A percentile compares a stretch with the other conserved stretches of the same genome.
These are phyloP conservation scores for Drosophila nannoptera DNA, from an alignment of 1,140 invertebrate species.

Conservation along the genomic window DNA sequence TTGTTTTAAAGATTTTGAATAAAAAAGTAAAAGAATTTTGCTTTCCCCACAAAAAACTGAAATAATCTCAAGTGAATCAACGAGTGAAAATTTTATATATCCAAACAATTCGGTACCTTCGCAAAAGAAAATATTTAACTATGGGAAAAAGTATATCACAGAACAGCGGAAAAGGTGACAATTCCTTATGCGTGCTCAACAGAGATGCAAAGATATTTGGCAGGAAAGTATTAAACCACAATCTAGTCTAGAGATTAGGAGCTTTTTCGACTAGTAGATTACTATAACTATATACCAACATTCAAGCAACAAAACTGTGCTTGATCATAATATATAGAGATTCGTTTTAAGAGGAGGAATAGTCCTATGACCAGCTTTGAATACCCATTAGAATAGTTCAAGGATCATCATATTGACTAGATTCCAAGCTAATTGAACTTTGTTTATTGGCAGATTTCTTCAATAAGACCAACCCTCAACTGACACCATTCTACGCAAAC, in stretches of 20 bases:
- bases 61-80: conserved; percentile 15
- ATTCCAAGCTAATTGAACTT: conserved; percentile 16
- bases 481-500: too few species aligned
- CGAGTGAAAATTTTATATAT: conserved; percentile 23
- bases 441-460: not conserved
- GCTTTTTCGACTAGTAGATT: too few species aligned
- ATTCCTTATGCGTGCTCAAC: not conserved
- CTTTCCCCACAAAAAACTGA: too few species aligned
- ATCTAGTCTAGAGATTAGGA: too few species aligned
- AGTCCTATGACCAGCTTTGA: too few species aligned
- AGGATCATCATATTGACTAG: too few species aligned
- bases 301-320: too few species aligned
- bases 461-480: conserved; percentile 12
- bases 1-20: conserved; percentile 24
- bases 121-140: not conserved
- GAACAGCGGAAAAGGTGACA: conserved; percentile 12
- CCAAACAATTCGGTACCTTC: conserved; percentile 18
- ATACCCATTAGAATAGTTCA: too few species aligned
- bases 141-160: not conserved
- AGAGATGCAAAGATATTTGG: conserved; percentile 5
- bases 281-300: too few species aligned
- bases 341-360: too few species aligned
- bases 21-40: conserved; percentile 11
- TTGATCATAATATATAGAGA: too few species aligned
- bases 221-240: too few species aligned